These are phyloP conservation scores for Borostomias antarcticus DNA, from an alignment of 2,797 vertebrate genomes.

Conservation along the genomic window DNA sequence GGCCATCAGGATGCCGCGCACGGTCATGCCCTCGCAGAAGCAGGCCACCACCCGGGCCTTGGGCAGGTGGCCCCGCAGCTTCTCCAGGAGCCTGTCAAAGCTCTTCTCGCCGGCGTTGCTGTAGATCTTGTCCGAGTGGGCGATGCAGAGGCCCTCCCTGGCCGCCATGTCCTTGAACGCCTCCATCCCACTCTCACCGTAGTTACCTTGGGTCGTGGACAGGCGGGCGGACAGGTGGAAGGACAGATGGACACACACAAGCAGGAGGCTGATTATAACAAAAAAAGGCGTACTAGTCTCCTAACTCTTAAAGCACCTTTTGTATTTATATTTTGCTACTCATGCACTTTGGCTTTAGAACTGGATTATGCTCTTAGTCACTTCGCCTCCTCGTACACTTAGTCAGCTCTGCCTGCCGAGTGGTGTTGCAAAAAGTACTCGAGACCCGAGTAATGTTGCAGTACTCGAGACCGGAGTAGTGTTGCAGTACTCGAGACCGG, in stretches of 20 bases:
- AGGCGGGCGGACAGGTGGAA: neutral
- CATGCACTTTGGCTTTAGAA: too few relatives aligned
- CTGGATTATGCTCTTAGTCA: too few relatives aligned
- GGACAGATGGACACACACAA: neutral
- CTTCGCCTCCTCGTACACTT: too few relatives aligned
- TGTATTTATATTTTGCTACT: too few relatives aligned
- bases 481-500: too few relatives aligned
- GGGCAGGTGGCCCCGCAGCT: slow-evolving; percentile 90
- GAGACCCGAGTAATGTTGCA: too few relatives aligned
- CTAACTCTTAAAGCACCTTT: too few relatives aligned
- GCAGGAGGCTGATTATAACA: too few relatives aligned
- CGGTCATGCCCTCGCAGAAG: slow-evolving; percentile 99
- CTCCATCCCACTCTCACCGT: slow-evolving; percentile 98
- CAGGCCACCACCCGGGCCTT: slow-evolving; percentile 97
- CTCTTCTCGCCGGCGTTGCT: slow-evolving; percentile 94
- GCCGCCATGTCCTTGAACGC: slow-evolving; percentile 98
- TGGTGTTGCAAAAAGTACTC: too few relatives aligned
- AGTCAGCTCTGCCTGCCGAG: too few relatives aligned
- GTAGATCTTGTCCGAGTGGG: slow-evolving; percentile 98
- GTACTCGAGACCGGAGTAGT: too few relatives aligned
- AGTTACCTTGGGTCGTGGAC: slow-evolving; percentile 83
- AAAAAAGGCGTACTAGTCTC: too few relatives aligned
- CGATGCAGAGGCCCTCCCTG: slow-evolving; percentile 96
- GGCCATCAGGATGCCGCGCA: slow-evolving; percentile 94
- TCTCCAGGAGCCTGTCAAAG: slow-evolving; percentile 92